Percentiles rank a stretch among this genome's conserved stretches.
Conservation (phyloP, 2,113 vertebrate species). For the Sebastes fasciatus region DNA sequence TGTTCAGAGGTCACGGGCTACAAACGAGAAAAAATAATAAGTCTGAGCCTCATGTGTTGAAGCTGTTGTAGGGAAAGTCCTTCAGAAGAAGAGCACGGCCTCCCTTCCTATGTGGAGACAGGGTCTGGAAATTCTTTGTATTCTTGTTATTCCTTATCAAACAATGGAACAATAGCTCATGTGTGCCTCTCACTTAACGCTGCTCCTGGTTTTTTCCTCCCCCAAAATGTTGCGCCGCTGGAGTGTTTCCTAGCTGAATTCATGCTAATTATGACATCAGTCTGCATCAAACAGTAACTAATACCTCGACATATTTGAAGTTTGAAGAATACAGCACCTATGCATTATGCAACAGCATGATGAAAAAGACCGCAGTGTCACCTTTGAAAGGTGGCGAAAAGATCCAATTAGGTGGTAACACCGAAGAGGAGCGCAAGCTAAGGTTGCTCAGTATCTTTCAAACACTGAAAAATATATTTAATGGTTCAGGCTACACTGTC, state of each 20-base stretch:
- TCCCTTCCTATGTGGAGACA: slow-evolving; percentile 78
- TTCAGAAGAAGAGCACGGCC: slow-evolving; percentile 72
- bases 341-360: slow-evolving; percentile 65
- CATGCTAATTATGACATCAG: slow-evolving; percentile 36
- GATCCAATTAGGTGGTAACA: slow-evolving; percentile 48
- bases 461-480: slow-evolving; percentile 1
- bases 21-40: slow-evolving; percentile 33
- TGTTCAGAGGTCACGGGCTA: slow-evolving; percentile 44
- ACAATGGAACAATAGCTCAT: slow-evolving; percentile 85
- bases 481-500: background rate
- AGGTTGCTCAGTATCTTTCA: slow-evolving; percentile 6
- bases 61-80: slow-evolving; percentile 61
- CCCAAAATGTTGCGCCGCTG: slow-evolving; percentile 5
- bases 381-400: slow-evolving; percentile 43
- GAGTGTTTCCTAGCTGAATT: slow-evolving; percentile 37
- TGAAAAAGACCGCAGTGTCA: slow-evolving; percentile 61
- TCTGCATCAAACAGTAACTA: slow-evolving; percentile 32
- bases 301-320: slow-evolving; percentile 25
- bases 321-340: slow-evolving; percentile 10
- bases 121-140: slow-evolving; percentile 81
- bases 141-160: slow-evolving; percentile 84
- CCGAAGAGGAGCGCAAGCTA: slow-evolving; percentile 15
- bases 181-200: slow-evolving; percentile 70
- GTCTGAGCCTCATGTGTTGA: slow-evolving; percentile 34
- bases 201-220: slow-evolving; percentile 28